Evolutionary conservation across 2,113 vertebrate species (phyloP).

Genomic region (Calypte anna): DNA sequence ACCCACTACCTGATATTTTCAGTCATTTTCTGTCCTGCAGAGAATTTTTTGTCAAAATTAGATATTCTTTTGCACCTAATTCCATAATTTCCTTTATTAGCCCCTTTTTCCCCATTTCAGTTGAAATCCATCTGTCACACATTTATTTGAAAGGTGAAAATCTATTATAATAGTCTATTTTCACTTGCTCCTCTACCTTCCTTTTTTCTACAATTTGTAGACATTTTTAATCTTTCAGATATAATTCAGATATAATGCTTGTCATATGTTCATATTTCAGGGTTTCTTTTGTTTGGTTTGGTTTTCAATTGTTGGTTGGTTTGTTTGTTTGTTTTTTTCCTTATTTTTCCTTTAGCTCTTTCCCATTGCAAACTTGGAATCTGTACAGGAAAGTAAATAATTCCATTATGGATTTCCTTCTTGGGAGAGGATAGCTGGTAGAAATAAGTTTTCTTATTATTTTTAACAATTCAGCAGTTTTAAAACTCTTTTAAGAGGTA

Average conservation of each 20-base stretch:
- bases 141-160: background rate
- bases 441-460: background rate
- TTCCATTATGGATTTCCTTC: background rate
- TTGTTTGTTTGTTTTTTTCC: background rate
- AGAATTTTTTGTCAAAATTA: background rate
- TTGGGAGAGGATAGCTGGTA: background rate
- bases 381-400: background rate
- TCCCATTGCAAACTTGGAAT: background rate
- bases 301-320: too few relatives aligned
- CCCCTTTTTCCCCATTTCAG: background rate
- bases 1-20: accelerated
- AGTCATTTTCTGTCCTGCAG: background rate
- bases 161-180: background rate
- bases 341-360: background rate
- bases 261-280: accelerated
- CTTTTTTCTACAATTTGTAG: background rate
- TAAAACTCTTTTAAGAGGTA: background rate
- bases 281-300: too few relatives aligned
- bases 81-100: background rate
- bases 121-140: background rate
- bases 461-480: background rate
- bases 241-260: background rate
- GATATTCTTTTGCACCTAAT: background rate
- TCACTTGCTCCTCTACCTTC: background rate
- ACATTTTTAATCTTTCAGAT: background rate